These are phyloP conservation scores for Apis cerana DNA, from an alignment of 1,140 invertebrate genomes.

Conservation along the genomic window DNA sequence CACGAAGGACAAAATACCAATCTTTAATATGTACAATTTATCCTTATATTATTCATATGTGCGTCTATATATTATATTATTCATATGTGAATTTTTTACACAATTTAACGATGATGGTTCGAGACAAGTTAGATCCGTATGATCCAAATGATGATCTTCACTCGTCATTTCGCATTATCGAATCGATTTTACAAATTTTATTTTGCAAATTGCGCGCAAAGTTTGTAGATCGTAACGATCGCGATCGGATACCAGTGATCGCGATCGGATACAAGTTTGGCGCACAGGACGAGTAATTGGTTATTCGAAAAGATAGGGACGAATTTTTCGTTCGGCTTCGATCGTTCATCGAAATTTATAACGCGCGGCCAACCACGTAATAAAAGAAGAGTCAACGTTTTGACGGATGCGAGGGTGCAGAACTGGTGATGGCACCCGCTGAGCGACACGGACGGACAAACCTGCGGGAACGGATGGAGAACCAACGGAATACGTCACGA, in stretches of 20 bases:
- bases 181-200: too few species aligned
- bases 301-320: conserved; percentile 38
- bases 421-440: conserved; percentile 77
- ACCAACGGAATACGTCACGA: conserved; percentile 71
- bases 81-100: too few species aligned
- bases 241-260: conserved; percentile 6
- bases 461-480: conserved; percentile 62
- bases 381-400: conserved; percentile 69
- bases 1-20: conserved; percentile 6
- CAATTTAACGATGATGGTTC: too few species aligned
- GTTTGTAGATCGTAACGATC: neutral
- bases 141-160: too few species aligned
- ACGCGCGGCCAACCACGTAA: conserved; percentile 56
- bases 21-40: neutral
- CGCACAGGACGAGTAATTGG: conserved; percentile 39
- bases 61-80: too few species aligned
- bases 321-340: conserved; percentile 20
- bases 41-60: too few species aligned
- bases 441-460: conserved; percentile 73
- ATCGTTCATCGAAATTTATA: conserved; percentile 64
- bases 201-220: too few species aligned
- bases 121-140: too few species aligned
- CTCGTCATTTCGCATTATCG: too few species aligned
- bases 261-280: conserved; percentile 16
- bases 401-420: conserved; percentile 77